Conservation (phyloP, 2,797 vertebrate genomes). For the Numenius phaeopus region DNA sequence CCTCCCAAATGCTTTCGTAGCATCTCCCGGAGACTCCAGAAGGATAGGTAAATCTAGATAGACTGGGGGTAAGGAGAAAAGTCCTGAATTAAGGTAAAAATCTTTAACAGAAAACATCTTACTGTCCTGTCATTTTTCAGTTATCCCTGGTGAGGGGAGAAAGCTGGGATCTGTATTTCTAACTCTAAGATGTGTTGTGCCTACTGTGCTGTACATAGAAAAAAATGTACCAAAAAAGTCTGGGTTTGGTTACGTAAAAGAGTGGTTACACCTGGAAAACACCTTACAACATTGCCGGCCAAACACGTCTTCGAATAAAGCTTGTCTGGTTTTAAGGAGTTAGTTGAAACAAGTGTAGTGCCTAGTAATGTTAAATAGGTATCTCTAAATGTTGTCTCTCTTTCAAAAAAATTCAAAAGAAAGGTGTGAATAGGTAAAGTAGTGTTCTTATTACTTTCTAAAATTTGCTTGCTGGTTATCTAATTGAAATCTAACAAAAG, state of each 20-base stretch:
- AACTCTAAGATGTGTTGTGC: not conserved
- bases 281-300: not conserved
- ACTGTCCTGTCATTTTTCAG: not conserved
- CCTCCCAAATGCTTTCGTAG: not conserved
- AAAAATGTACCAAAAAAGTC: not conserved
- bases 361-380: not conserved
- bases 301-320: not conserved
- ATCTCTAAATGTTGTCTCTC: not conserved
- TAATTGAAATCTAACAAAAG: not conserved
- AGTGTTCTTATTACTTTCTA: not conserved
- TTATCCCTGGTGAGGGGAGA: accelerated
- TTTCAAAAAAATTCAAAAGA: not conserved
- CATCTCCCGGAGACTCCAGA: not conserved
- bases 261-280: not conserved
- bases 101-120: not conserved
- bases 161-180: not conserved
- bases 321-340: slow-evolving; percentile 29
- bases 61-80: not conserved
- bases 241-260: slow-evolving; percentile 6
- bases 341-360: not conserved
- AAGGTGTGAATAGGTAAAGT: not conserved
- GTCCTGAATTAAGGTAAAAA: not conserved
- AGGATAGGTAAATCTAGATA: not conserved
- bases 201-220: not conserved
- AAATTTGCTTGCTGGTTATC: not conserved